A percentile compares a stretch with the other conserved stretches of the same genome.
These are phyloP conservation scores for Lasioglossum lativentre DNA, from an alignment of 2,888 invertebrate species.

Conservation along the genomic window DNA sequence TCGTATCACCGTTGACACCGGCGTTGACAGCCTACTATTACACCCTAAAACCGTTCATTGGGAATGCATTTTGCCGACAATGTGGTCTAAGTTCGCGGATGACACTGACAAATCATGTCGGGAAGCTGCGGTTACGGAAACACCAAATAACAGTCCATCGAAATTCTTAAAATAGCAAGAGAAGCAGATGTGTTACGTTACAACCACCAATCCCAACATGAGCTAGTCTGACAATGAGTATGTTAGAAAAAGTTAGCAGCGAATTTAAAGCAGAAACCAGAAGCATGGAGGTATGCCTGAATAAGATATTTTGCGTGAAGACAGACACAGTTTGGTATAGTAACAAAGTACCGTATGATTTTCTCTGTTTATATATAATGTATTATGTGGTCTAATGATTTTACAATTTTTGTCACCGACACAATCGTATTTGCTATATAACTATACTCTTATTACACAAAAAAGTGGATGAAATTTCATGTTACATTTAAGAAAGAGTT, in stretches of 20 bases:
- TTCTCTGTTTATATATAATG: neutral
- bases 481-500: constrained; percentile 32
- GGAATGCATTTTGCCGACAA: constrained; percentile 23
- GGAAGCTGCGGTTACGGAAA: constrained; percentile 35
- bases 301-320: constrained; percentile 53
- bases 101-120: constrained; percentile 32
- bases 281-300: constrained; percentile 53
- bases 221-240: constrained; percentile 29
- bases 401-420: constrained; percentile 6
- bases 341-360: constrained; percentile 44
- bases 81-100: constrained; percentile 7
- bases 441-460: constrained; percentile 17
- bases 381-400: constrained; percentile 3
- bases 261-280: constrained; percentile 54
- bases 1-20: constrained; percentile 13
- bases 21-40: constrained; percentile 3
- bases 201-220: constrained; percentile 31
- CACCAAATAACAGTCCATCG: constrained; percentile 33
- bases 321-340: constrained; percentile 66
- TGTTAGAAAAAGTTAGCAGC: constrained; percentile 62
- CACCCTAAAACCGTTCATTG: constrained; percentile 39
- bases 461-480: constrained; percentile 1
- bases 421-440: constrained; percentile 8
- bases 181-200: constrained; percentile 46
- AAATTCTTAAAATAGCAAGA: constrained; percentile 30